Evolutionary conservation across 1,140 invertebrate genomes (phyloP).

Genomic region (Drosophila subpulchrella): DNA sequence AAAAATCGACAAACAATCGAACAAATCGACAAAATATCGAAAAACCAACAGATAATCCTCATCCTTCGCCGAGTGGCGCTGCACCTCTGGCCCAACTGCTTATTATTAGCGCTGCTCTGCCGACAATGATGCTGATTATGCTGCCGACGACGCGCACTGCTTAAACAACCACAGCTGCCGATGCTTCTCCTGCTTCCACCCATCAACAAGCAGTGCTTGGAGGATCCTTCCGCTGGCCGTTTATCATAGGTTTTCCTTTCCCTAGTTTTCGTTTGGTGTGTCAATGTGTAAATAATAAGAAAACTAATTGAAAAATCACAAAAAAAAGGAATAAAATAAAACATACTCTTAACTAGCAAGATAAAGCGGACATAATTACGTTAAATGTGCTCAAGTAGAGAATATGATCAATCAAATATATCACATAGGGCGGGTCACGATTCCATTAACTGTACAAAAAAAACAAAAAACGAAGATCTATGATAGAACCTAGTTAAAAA

Average conservation of each 20-base stretch:
- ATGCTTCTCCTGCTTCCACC: slow-evolving; percentile 12
- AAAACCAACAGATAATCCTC: slow-evolving; percentile 63
- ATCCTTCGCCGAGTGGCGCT: slow-evolving; percentile 50
- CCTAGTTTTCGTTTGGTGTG: slow-evolving; percentile 26
- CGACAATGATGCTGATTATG: slow-evolving; percentile 24
- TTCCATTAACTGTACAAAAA: slow-evolving; percentile 76
- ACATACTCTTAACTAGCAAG: slow-evolving; percentile 32
- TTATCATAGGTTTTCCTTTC: slow-evolving; percentile 36
- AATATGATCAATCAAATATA: slow-evolving; percentile 46
- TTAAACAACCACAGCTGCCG: slow-evolving; percentile 29
- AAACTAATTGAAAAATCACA: slow-evolving; percentile 10
- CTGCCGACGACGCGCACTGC: slow-evolving; percentile 41
- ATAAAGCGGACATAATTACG: slow-evolving; percentile 33
- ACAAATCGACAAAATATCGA: slow-evolving; percentile 2
- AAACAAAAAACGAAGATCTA: slow-evolving; percentile 27
- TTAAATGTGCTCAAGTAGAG: slow-evolving; percentile 51
- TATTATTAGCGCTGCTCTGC: slow-evolving; percentile 33
- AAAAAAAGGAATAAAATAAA: slow-evolving; percentile 21
- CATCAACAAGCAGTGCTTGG: slow-evolving; percentile 42
- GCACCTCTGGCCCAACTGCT: slow-evolving; percentile 51
- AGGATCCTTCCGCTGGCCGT: slow-evolving; percentile 37
- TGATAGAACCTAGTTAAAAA: slow-evolving; percentile 20
- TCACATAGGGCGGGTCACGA: slow-evolving; percentile 42
- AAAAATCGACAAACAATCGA: slow-evolving; percentile 7
- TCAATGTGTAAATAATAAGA: slow-evolving; percentile 54